Conservation (phyloP, 1,140 invertebrate species). For the Vanessa atalanta region DNA sequence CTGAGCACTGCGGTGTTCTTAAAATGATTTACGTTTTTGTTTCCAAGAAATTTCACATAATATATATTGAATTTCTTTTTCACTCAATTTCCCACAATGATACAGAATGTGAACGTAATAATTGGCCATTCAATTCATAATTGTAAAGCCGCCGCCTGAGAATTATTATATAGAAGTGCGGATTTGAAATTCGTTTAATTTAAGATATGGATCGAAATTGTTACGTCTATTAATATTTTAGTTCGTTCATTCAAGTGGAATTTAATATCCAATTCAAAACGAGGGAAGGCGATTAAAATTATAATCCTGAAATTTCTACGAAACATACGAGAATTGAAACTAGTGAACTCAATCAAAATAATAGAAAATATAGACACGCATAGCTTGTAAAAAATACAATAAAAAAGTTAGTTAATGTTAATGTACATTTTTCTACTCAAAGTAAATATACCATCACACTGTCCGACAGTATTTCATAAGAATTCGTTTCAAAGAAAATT, state of each 20-base stretch:
- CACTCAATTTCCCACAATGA: constrained; percentile 44
- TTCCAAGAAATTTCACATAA: constrained; percentile 36
- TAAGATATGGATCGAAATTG: constrained; percentile 20
- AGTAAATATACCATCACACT: too few species aligned
- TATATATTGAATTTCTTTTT: constrained; percentile 36
- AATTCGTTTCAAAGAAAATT: too few species aligned
- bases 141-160: constrained; percentile 46
- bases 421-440: too few species aligned
- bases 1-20: too few species aligned
- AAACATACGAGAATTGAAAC: too few species aligned
- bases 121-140: constrained; percentile 49
- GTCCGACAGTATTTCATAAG: too few species aligned
- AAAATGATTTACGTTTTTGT: neutral
- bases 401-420: too few species aligned
- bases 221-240: neutral
- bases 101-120: constrained; percentile 44
- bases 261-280: neutral
- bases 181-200: constrained; percentile 32
- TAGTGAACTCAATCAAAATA: too few species aligned
- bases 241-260: neutral
- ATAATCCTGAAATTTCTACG: too few species aligned
- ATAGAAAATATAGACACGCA: too few species aligned
- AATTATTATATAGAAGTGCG: constrained; percentile 29
- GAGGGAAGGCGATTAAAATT: too few species aligned
- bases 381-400: too few species aligned